Conservation (phyloP, 2,888 invertebrate species). For the Heliconius ethilla region DNA sequence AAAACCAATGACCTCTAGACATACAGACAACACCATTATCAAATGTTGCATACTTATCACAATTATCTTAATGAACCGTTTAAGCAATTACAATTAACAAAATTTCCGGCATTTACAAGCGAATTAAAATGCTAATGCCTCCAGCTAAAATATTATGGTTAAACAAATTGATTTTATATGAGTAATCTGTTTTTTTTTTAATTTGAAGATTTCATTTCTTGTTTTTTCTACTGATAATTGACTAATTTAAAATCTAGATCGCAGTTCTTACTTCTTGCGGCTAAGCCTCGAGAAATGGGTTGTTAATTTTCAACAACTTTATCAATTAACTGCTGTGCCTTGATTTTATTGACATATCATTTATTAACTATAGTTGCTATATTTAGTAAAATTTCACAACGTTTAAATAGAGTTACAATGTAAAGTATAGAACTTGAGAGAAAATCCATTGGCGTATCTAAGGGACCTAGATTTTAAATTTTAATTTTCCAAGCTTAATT, state of each 20-base stretch:
- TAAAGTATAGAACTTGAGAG: too few species aligned
- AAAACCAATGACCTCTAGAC: not conserved
- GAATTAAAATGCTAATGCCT: slow-evolving; percentile 14
- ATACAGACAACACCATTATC: too few species aligned
- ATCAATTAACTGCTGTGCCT: not conserved
- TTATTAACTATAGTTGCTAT: not conserved
- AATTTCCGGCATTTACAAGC: slow-evolving; percentile 1
- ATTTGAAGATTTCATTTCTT: not conserved
- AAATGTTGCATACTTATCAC: not conserved
- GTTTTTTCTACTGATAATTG: not conserved
- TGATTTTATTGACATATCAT: not conserved
- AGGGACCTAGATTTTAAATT: too few species aligned
- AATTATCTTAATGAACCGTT: slow-evolving; percentile 15
- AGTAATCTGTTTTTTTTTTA: slow-evolving; percentile 10
- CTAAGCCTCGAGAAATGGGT: slow-evolving; percentile 3
- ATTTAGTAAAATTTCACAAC: not conserved
- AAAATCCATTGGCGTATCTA: too few species aligned
- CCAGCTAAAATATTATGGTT: slow-evolving; percentile 12
- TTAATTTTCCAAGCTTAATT: too few species aligned
- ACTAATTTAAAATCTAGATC: not conserved
- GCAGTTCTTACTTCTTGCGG: not conserved
- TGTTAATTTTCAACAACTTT: not conserved
- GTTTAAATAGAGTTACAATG: not conserved
- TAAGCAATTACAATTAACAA: slow-evolving; percentile 15
- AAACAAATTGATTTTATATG: slow-evolving; percentile 15